Base-by-base conservation (phyloP, 2,888 invertebrate genomes). In the Eumerus sabulonum region DNA sequence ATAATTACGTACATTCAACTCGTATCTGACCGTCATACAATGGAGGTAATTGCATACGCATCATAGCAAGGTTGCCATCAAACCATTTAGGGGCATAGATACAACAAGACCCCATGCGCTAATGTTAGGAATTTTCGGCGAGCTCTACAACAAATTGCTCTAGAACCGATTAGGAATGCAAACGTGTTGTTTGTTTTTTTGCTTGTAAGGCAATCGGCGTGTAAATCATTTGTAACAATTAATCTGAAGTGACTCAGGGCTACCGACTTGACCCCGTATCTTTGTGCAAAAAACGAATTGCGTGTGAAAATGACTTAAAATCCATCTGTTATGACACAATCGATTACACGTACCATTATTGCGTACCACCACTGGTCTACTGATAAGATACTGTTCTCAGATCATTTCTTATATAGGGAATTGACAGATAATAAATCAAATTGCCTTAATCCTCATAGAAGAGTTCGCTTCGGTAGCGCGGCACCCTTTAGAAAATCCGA, bases 361-460 rank as follows among this genome's bases (percentile, higher is more conserved):
- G 51, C 16, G 27, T 27, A 27, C 27, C 27, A 54, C 19, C 19
- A 54, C 54, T 38, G 38, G 27, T 38, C 9, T 38, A n/a, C 12
- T 48, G 70, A 70, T 70, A 54, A 70, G 54, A 62, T 70, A 54
- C 27, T 17, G 27, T 7, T 27, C 27, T 27, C 17, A 18, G 19
- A 16, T 35, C 7, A 18, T 53, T 63, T 16, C 63, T 0, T 51
- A 44, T 13, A 51, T 42, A 63, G 36, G 12, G 17, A 17, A 14
- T 38, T 14, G n/a, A 47, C 45, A 50, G 67, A 59, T 60, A 60
- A 59, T 54, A 62, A 62, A 70, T 70, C 62, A 54, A 70, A 54
- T 27, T 42, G 35, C 47, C 60, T 9, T 47, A 60, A 51, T 59
- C 44, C 44, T 14, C 50, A 1, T 47, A 18, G 11, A 42, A n/a